Evolutionary conservation across 2,888 invertebrate species (phyloP), one percentile per base, ranked within the genome.

Genomic region (Cryptops parisi): DNA sequence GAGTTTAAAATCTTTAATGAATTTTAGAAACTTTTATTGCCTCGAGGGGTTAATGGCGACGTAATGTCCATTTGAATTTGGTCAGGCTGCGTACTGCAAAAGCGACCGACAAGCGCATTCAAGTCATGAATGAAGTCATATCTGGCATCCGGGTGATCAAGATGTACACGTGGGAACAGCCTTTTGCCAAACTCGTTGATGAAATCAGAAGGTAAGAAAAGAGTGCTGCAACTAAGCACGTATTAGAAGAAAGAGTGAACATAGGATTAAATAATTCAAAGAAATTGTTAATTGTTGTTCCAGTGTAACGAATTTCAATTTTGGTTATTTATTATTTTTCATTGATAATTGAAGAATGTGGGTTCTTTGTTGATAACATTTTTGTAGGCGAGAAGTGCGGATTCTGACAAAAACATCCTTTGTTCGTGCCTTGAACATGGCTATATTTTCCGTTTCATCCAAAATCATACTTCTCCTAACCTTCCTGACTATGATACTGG

Each of bases 141-240:
- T 78, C 79, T 54, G 94, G 91, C 47, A 90, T 97, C 71, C 83
- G 90, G 72, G 88, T 93, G 2, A 87, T 94, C 59, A 94, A 94
- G 74, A 93, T 94, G 90, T 94, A 93, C 66, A 86, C 90, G 2
- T 94, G 94, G 76, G 94, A 94, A 67, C 82, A 81, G 61, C 86
- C 90, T 0, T 93, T 94, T 65, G 82, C 84, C 56, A 76, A 81
- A 58, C 76, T 90, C 17, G 82, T 94, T 2, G 78, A 79, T 6
- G 67, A 77, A 49, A 82, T 86, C 1, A 72, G 93, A 63, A 78
- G 77, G 71, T 80, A 76, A 61, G 82, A n/a, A n/a, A 40, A 40
- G n/a, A n/a, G n/a, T n/a, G n/a, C n/a, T n/a, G n/a, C n/a, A n/a
- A n/a, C n/a, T n/a, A n/a, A n/a, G n/a, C n/a, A n/a, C n/a, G 4